Conservation (phyloP, 2,888 invertebrate species). For the Chaitophorus viminalis region DNA sequence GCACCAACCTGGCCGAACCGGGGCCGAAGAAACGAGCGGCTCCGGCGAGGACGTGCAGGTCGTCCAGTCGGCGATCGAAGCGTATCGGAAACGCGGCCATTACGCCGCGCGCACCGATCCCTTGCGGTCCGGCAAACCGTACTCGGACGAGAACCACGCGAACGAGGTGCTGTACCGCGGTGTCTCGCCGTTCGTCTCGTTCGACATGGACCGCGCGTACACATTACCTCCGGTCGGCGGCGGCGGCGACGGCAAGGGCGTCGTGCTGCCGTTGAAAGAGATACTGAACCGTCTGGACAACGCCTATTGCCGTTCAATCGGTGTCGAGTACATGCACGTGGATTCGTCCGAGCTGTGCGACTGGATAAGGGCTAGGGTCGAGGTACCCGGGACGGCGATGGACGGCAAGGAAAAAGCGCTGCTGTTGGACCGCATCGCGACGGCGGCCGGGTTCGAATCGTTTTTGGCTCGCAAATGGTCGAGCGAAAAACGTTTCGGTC, state of each 20-base stretch:
- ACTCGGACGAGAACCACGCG: not conserved
- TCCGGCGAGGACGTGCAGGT: not conserved
- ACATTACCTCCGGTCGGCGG: constrained; percentile 97
- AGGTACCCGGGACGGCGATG: constrained; percentile 89
- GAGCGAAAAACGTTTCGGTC: constrained; percentile 98
- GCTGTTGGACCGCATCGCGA: constrained; percentile 84
- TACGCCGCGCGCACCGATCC: not conserved
- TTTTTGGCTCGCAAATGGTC: constrained; percentile 99
- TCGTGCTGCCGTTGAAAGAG: constrained; percentile 86
- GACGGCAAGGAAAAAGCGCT: constrained; percentile 90
- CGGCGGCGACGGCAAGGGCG: constrained; percentile 86
- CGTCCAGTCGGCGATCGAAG: constrained; percentile 97
- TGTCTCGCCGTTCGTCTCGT: constrained; percentile 70
- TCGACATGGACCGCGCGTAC: constrained; percentile 96
- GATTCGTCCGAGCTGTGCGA: constrained; percentile 98
- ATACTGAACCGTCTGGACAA: constrained; percentile 90
- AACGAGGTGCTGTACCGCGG: constrained; percentile 33
- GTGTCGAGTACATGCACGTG: constrained; percentile 99
- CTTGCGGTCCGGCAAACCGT: not conserved
- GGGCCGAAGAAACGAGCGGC: not conserved
- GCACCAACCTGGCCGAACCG: not conserved
- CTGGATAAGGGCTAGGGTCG: constrained; percentile 97
- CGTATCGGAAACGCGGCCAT: constrained; percentile 77
- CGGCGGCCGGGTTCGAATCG: constrained; percentile 81
- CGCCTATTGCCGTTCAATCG: constrained; percentile 96